Conservation (phyloP, 2,113 vertebrate genomes). For the Sturnus vulgaris region DNA sequence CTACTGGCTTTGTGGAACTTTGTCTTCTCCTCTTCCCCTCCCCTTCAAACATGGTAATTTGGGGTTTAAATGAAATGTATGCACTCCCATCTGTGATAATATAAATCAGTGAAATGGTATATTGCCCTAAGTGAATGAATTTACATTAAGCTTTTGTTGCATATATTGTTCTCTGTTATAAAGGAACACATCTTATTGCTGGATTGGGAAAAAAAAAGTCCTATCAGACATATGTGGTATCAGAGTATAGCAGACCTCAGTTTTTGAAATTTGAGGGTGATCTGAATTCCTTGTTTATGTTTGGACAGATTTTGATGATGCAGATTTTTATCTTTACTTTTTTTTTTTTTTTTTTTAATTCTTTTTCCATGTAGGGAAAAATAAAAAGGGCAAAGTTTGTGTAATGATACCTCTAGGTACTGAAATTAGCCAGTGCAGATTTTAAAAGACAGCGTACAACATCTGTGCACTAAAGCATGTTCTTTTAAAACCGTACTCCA, state of each 20-base stretch:
- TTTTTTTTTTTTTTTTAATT: not conserved
- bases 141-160: not conserved
- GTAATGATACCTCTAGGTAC: conserved; percentile 55
- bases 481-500: conserved; percentile 43
- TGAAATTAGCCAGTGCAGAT: conserved; percentile 52
- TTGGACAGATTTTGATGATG: not conserved
- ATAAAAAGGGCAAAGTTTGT: conserved; percentile 4
- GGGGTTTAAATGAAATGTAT: not conserved
- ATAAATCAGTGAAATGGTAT: not conserved
- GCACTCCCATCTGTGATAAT: not conserved
- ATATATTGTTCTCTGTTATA: not conserved
- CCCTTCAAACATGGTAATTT: not conserved
- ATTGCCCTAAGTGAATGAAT: not conserved
- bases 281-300: not conserved
- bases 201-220: not conserved
- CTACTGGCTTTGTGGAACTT: not conserved
- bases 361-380: not conserved
- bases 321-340: not conserved
- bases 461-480: conserved; percentile 57
- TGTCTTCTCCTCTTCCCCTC: not conserved
- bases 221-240: not conserved
- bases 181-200: not conserved
- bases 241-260: not conserved
- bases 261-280: not conserved
- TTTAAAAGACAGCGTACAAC: conserved; percentile 58